These are phyloP conservation scores for Elysia chlorotica DNA, from an alignment of 1,140 invertebrate genomes.

Conservation along the genomic window DNA sequence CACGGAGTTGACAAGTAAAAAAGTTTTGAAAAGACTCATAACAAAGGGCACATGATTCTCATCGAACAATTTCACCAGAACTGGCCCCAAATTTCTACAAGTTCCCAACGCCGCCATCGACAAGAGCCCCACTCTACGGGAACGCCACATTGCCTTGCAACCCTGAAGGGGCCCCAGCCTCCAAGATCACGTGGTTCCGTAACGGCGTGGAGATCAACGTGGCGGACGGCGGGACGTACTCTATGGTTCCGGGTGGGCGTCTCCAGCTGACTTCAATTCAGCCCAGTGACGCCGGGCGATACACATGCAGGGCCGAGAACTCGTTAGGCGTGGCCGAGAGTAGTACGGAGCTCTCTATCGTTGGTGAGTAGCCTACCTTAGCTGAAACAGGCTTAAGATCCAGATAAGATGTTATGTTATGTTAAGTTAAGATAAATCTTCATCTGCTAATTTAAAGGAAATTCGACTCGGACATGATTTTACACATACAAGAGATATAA, in stretches of 20 bases:
- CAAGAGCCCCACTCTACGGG: constrained; percentile 86
- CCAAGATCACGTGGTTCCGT: constrained; percentile 81
- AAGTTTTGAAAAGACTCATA: too few species aligned
- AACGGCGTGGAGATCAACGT: constrained; percentile 72
- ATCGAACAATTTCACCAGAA: constrained; percentile 71
- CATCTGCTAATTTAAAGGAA: too few species aligned
- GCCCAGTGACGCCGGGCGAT: too few species aligned
- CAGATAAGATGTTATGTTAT: too few species aligned
- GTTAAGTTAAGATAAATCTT: too few species aligned
- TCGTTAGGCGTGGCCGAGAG: constrained; percentile 35
- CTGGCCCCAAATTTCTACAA: constrained; percentile 91
- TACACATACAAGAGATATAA: too few species aligned
- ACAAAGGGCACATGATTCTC: too few species aligned
- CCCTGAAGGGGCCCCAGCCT: constrained; percentile 91
- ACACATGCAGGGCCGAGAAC: constrained; percentile 50
- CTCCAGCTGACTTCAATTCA: too few species aligned
- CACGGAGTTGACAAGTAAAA: too few species aligned
- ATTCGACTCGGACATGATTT: too few species aligned
- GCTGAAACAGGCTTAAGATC: background rate
- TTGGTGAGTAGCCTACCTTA: constrained; percentile 36
- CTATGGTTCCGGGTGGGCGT: too few species aligned
- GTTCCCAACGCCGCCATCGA: constrained; percentile 82
- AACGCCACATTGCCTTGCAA: constrained; percentile 91
- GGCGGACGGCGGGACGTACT: constrained; percentile 41
- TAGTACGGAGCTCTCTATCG: constrained; percentile 31